phyloP scores from a whole-genome alignment of 2,113 vertebrate genomes.

The Gallinago undulata region DNA sequence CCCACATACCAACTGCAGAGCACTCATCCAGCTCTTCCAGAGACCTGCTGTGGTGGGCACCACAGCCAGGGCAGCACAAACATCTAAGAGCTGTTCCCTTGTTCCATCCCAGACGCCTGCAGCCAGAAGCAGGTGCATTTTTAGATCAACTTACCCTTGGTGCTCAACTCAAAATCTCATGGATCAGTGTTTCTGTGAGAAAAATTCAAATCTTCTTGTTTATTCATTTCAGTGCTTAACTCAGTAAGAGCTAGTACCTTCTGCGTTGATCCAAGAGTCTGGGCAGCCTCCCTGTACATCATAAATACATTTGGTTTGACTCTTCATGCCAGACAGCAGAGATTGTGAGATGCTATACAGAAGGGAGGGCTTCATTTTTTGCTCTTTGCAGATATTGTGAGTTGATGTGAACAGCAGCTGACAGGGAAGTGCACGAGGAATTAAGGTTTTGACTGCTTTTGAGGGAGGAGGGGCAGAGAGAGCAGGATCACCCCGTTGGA shows the following conservation, averaged over 20 bases:
- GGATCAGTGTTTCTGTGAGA: not conserved
- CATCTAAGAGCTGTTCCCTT: not conserved
- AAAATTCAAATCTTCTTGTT: not conserved
- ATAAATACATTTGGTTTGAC: not conserved
- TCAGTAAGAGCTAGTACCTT: not conserved
- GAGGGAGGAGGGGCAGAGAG: not conserved
- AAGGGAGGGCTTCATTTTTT: not conserved
- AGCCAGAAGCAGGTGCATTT: not conserved
- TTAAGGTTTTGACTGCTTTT: not conserved
- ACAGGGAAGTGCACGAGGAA: not conserved
- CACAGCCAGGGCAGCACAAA: not conserved
- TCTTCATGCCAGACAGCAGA: not conserved
- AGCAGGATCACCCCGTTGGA: rapidly evolving
- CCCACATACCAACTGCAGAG: not conserved
- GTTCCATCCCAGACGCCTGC: not conserved
- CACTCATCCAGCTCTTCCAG: not conserved
- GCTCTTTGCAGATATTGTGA: not conserved
- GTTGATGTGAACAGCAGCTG: not conserved
- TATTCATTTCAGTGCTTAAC: not conserved
- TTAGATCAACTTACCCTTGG: not conserved
- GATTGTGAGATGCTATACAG: not conserved
- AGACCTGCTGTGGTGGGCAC: not conserved
- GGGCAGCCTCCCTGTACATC: not conserved
- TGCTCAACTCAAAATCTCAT: not conserved
- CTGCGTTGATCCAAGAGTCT: not conserved